Evolutionary conservation across 2,888 invertebrate genomes (phyloP).

Genomic region (Noctua janthe): DNA sequence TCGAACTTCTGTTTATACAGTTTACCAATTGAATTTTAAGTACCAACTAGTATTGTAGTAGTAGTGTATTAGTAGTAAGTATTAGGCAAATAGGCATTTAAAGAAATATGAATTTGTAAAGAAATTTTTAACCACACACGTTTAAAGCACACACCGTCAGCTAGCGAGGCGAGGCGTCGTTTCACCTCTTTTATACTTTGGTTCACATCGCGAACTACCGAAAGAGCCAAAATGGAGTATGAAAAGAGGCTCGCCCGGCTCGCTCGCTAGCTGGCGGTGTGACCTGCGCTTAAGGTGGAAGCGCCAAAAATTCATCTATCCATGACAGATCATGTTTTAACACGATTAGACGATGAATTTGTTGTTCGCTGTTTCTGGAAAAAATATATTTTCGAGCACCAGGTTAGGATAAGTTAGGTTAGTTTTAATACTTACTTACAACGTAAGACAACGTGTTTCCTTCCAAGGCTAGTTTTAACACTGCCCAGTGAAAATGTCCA

Average conservation of each 20-base stretch:
- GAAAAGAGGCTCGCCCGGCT: too few species aligned
- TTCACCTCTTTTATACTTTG: too few species aligned
- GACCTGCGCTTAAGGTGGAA: too few species aligned
- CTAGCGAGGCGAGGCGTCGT: too few species aligned
- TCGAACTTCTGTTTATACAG: conserved; percentile 23
- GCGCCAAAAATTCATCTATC: neutral
- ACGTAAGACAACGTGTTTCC: neutral
- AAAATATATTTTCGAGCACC: neutral
- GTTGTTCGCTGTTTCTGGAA: neutral
- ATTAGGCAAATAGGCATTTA: neutral
- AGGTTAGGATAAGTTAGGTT: neutral
- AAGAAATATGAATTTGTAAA: neutral
- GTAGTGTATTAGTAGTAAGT: neutral
- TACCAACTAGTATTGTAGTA: neutral
- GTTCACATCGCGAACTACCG: too few species aligned
- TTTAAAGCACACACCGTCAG: too few species aligned
- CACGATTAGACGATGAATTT: neutral
- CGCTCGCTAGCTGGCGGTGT: too few species aligned
- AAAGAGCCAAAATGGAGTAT: too few species aligned
- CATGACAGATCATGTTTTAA: conserved; percentile 7
- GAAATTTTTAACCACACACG: too few species aligned
- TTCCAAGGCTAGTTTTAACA: neutral
- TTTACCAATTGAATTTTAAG: conserved; percentile 7
- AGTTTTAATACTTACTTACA: neutral
- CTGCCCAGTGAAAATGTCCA: neutral